Percentiles rank a stretch among this genome's conserved stretches.
Conservation (phyloP, 53 echinoderm and acorn worm species). For the Echinometra lucunter region DNA sequence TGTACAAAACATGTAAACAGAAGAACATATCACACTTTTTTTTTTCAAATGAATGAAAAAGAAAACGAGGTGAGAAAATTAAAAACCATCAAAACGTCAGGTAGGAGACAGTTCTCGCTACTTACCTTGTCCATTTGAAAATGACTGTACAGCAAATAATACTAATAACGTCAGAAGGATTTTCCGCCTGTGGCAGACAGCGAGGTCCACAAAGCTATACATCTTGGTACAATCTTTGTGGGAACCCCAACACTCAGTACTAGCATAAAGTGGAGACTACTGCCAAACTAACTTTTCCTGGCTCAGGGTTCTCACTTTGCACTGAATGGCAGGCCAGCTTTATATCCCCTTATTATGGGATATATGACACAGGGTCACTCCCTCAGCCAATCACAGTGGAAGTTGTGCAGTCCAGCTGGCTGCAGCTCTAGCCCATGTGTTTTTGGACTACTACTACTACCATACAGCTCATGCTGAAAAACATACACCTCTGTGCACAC, state of each 20-base stretch:
- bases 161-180: slow-evolving; percentile 66
- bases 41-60: neutral
- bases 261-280: slow-evolving; percentile 51
- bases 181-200: slow-evolving; percentile 67
- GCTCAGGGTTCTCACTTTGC: slow-evolving; percentile 67
- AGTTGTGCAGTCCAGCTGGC: slow-evolving; percentile 53
- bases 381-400: slow-evolving; percentile 62
- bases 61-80: slow-evolving; percentile 16
- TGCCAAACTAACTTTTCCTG: slow-evolving; percentile 74
- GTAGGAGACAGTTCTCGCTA: neutral
- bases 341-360: slow-evolving; percentile 74
- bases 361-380: slow-evolving; percentile 68
- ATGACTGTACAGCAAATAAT: slow-evolving; percentile 65
- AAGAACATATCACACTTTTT: slow-evolving; percentile 53
- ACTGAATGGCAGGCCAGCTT: slow-evolving; percentile 65
- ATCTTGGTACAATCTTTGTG: slow-evolving; percentile 71
- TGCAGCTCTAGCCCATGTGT: slow-evolving; percentile 14
- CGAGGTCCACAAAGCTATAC: slow-evolving; percentile 74
- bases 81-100: slow-evolving; percentile 17
- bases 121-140: slow-evolving; percentile 71
- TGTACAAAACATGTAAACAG: slow-evolving; percentile 64
- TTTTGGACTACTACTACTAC: neutral
- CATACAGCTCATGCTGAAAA: neutral
- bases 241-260: slow-evolving; percentile 46
- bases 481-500: slow-evolving; percentile 45